Conservation (phyloP, 2,113 vertebrate genomes). For the Prunella fulvescens region DNA sequence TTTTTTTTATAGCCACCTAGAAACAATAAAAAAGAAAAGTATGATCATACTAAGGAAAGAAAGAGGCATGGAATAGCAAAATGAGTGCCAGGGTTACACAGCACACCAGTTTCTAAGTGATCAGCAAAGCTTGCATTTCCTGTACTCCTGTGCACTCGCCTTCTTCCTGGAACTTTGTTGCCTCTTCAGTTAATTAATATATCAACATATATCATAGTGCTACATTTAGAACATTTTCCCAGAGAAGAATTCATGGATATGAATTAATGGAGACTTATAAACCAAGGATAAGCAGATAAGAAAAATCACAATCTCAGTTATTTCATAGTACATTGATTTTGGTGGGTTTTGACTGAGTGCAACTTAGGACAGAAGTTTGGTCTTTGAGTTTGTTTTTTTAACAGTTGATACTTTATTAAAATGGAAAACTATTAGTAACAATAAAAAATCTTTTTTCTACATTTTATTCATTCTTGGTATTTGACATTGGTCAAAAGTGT, state of each 20-base stretch:
- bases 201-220: not conserved
- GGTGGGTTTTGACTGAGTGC: not conserved
- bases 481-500: not conserved
- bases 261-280: not conserved
- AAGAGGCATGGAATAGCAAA: not conserved
- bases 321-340: not conserved
- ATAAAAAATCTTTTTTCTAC: not conserved
- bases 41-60: not conserved
- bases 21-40: not conserved
- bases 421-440: not conserved
- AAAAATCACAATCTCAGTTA: not conserved
- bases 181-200: not conserved
- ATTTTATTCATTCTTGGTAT: not conserved
- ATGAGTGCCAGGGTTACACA: not conserved
- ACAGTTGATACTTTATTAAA: not conserved
- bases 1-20: not conserved
- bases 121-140: not conserved
- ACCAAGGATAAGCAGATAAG: not conserved
- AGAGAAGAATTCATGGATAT: not conserved
- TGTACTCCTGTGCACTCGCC: accelerated
- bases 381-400: not conserved
- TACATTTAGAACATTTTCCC: not conserved
- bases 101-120: not conserved
- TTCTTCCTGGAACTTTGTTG: not conserved
- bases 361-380: not conserved